A percentile compares a stretch with the other conserved stretches of the same genome.
Evolutionary conservation across 2,797 vertebrate species (phyloP).

Genomic region (Oreochromis grahami): DNA sequence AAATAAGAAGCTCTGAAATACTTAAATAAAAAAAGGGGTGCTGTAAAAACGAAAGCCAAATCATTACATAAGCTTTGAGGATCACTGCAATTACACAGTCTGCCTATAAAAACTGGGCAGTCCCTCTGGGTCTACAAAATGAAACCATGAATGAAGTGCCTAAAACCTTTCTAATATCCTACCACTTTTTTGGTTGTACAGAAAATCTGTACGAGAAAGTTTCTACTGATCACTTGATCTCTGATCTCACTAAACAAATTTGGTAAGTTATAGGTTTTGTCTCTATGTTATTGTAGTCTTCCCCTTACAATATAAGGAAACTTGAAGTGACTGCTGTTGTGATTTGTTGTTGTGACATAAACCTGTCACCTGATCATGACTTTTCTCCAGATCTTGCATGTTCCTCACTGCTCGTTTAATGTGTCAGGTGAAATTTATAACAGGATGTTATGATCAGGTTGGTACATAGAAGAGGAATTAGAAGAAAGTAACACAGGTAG

Average conservation of each 20-base stretch:
- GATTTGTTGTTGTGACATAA: not conserved
- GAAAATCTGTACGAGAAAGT: not conserved
- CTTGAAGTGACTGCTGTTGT: not conserved
- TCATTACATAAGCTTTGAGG: not conserved
- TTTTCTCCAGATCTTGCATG: not conserved
- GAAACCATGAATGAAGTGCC: not conserved
- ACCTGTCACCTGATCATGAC: accelerated
- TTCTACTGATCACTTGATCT: not conserved
- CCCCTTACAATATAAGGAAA: not conserved
- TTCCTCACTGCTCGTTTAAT: not conserved
- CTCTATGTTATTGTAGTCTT: not conserved
- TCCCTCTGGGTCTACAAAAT: not conserved
- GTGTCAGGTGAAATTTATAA: not conserved
- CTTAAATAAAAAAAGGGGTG: not conserved
- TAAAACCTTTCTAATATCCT: not conserved
- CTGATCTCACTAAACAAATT: not conserved
- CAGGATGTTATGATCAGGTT: not conserved
- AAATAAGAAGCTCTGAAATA: not conserved
- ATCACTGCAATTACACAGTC: not conserved
- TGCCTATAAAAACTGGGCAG: not conserved
- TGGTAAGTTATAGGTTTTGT: accelerated
- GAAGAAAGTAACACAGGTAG: not conserved
- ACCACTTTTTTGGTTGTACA: not conserved
- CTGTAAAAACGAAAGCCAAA: not conserved
- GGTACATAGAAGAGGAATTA: accelerated